Evolutionary conservation across 2,113 vertebrate genomes (phyloP), one percentile per base, ranked within the genome.

Genomic region (Manacus vitellinus): DNA sequence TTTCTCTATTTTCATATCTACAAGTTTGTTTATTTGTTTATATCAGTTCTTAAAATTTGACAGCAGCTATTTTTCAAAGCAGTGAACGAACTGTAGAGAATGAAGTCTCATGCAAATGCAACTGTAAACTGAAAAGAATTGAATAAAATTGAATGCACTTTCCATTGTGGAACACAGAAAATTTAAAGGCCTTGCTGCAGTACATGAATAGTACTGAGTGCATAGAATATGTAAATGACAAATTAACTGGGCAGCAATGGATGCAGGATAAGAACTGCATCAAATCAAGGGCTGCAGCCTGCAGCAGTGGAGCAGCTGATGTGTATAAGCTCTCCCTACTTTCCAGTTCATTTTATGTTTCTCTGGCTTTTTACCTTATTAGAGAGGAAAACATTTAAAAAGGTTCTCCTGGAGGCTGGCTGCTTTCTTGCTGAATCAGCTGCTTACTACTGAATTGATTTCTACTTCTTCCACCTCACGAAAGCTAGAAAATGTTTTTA

Each of bases 391-490:
- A 91, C 52, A 73, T 95, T 97, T 92, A 12, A 81, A 89, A 88
- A 93, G 46, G 21, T 55, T 62, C 31, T 93, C 56, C 43, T 81
- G 75, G n/a, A 56, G 66, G 20, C 22, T 67, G 71, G 20, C 6
- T 84, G 63, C 33, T 76, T 76, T 81, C 81, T 92, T 88, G 86
- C 95, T 97, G 96, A 97, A 77, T 96, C 96, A 95, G 93, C 84
- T 88, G n/a, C 28, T 94, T 83, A 61, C 41, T 86, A 28, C 31
- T 51, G 84, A 93, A 95, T 92, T 84, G 67, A 87, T 97, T 96
- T 95, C 88, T 92, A 28, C 35, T 47, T 89, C 79, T 92, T 88
- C 79, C 35, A 70, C 70, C 51, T 96, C 88, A 82, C 28, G 67
- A 92, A 97, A 95, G 27, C 52, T 79, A 63, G 78, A 94, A 94